phyloP scores from a whole-genome alignment of 2,113 vertebrate genomes.

The Phalacrocorax brasilianus region DNA sequence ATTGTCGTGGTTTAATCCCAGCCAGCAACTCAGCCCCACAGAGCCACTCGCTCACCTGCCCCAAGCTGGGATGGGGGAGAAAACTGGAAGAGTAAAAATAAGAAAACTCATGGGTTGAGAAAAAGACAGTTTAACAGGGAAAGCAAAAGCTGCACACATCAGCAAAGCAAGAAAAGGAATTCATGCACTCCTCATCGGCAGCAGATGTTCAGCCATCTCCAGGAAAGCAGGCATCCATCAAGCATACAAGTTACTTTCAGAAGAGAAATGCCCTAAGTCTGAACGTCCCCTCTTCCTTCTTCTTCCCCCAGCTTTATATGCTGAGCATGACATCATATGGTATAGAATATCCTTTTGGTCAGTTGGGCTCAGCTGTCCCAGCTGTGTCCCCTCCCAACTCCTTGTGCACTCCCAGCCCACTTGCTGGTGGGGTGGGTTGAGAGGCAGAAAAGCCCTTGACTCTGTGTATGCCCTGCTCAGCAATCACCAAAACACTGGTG shows the following conservation, averaged over 20 bases:
- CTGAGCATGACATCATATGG: background rate
- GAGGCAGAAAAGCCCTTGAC: background rate
- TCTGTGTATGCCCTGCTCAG: background rate
- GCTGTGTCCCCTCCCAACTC: background rate
- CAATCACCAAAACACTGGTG: background rate
- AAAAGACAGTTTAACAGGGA: background rate
- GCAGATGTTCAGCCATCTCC: background rate
- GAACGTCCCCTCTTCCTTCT: background rate
- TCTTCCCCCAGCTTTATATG: background rate
- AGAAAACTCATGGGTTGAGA: background rate
- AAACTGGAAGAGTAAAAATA: background rate
- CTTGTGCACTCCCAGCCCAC: background rate
- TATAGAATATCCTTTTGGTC: background rate
- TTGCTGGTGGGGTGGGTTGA: background rate
- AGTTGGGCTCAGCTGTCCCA: background rate
- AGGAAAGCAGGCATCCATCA: background rate
- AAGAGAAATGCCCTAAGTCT: background rate
- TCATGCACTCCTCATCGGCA: background rate
- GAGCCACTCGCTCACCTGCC: background rate
- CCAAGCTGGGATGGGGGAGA: background rate
- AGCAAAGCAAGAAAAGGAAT: background rate
- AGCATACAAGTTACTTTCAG: fast-evolving
- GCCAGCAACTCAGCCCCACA: background rate
- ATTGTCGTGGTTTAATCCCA: background rate
- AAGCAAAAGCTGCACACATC: background rate